A percentile compares a stretch with the other conserved stretches of the same genome.
phyloP scores from a whole-genome alignment of 1,140 invertebrate species.

The Calycopis cecrops region DNA sequence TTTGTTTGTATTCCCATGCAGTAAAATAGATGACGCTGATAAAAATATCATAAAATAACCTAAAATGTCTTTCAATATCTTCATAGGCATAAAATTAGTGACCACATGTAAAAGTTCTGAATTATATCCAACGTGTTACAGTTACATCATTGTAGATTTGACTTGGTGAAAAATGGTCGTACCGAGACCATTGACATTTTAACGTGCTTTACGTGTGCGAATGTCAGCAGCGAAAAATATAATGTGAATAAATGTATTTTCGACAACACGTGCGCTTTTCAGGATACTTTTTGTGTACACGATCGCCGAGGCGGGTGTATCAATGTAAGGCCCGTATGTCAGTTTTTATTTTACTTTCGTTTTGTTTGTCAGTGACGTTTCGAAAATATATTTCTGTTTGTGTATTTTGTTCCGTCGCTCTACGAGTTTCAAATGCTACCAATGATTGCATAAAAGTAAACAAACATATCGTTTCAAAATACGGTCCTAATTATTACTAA shows the following conservation, averaged over 20 bases:
- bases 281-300: not conserved
- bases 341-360: slow-evolving; percentile 5
- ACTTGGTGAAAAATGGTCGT: slow-evolving; percentile 9
- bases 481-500: too few relatives aligned
- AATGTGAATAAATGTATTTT: slow-evolving; percentile 11
- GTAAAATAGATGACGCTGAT: too few relatives aligned
- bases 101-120: slow-evolving; percentile 2
- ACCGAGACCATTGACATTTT: slow-evolving; percentile 2
- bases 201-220: slow-evolving; percentile 6
- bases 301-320: slow-evolving; percentile 1
- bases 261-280: not conserved
- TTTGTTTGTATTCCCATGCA: too few relatives aligned
- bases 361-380: slow-evolving; percentile 5
- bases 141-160: slow-evolving; percentile 6
- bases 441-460: too few relatives aligned
- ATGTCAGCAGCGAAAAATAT: slow-evolving; percentile 11
- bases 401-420: not conserved
- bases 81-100: not conserved
- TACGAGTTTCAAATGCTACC: not conserved
- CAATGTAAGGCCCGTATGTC: slow-evolving; percentile 1
- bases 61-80: too few relatives aligned
- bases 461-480: too few relatives aligned
- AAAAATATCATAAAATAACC: too few relatives aligned
- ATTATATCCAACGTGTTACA: not conserved
- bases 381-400: slow-evolving; percentile 5